Evolutionary conservation across 2,888 invertebrate genomes (phyloP), one percentile per base, ranked within the genome.

Genomic region (Busseola fusca): DNA sequence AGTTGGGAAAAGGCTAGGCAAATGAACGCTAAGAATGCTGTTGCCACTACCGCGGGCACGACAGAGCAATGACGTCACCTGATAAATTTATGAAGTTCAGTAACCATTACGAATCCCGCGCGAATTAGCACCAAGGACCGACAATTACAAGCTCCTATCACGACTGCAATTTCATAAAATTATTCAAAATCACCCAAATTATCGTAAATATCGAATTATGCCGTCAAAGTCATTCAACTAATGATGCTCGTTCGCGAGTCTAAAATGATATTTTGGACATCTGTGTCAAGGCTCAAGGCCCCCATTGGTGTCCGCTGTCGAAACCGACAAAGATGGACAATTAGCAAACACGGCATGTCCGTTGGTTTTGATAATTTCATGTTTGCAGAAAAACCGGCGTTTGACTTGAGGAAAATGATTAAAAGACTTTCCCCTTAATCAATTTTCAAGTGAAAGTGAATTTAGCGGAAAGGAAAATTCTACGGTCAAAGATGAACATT

Each of bases 201-300:
- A 48, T 30, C 0, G 25, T 40, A 65, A 67, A 75, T 63, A 21
- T 50, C 30, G 14, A 42, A 58, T 71, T 65, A 16, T 40, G 45
- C 4, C 42, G 21, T 34, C 37, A 45, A 52, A 66, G 7, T 54
- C 25, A 63, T 63, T 68, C n/a, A 60, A 58, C 54, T 56, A 64
- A 69, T 74, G 60, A 69, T 54, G 50, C 50, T 75, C 62, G 30
- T 54, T 74, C 57, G 58, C 57, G 75, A 67, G 52, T 34, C 34
- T 5, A 34, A 34, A 34, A 34, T 83, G 78, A 80, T 65, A 76
- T 72, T 69, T 75, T 50, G 12, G n/a, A 21, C 34, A 83, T 80
- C 34, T 71, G 59, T 84, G 86, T 73, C 85, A 86, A 74, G 86
- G 83, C 57, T 73, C 85, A 86, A 74, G 86, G 83, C 57, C 40